A percentile compares a stretch with the other conserved stretches of the same genome.
phyloP scores from a whole-genome alignment of 2,797 vertebrate species.

The Haliaeetus albicilla region DNA sequence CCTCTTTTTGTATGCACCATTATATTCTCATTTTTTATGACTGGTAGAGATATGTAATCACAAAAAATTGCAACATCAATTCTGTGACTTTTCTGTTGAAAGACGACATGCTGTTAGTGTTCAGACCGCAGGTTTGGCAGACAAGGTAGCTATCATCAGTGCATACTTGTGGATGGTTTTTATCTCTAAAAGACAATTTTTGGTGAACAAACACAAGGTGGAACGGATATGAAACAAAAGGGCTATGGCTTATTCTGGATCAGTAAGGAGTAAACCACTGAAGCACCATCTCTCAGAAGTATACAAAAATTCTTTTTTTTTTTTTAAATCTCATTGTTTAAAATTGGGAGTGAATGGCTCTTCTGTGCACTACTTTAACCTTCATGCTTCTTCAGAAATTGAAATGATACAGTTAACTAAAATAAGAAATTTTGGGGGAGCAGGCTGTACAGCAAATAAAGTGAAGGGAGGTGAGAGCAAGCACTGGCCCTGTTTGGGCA shows the following conservation, averaged over 20 bases:
- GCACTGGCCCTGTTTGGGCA: neutral
- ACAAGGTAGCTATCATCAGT: neutral
- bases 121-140: neutral
- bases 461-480: neutral
- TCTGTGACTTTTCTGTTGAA: neutral
- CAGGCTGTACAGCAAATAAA: neutral
- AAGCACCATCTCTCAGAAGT: neutral
- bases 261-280: neutral
- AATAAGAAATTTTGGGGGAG: neutral
- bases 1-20: neutral
- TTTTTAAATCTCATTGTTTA: neutral
- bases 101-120: neutral
- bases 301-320: neutral
- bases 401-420: neutral
- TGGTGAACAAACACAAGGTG: neutral
- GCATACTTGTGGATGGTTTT: neutral
- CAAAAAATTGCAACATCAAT: neutral
- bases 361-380: neutral
- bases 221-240: neutral
- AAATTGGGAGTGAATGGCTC: accelerated
- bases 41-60: neutral
- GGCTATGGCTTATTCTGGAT: neutral
- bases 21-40: neutral
- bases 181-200: neutral
- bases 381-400: neutral